phyloP scores from a whole-genome alignment of 2,797 vertebrate genomes.

The Paguma larvata region DNA sequence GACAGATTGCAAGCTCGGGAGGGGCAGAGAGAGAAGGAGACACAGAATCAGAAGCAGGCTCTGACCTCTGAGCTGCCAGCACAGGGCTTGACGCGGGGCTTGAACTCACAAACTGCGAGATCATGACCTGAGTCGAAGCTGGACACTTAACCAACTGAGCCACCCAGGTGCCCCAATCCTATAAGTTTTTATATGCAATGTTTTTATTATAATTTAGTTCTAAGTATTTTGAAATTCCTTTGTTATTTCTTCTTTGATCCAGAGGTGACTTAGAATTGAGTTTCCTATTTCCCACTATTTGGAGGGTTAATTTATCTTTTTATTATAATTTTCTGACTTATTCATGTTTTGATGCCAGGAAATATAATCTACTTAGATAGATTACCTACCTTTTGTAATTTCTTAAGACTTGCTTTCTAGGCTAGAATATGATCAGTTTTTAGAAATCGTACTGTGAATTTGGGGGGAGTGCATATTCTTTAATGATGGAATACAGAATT shows the following conservation, averaged over 20 bases:
- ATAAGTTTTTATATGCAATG: background rate
- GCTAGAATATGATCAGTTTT: background rate
- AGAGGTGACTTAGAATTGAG: background rate
- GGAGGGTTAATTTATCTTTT: background rate
- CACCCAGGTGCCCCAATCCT: background rate
- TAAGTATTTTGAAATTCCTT: background rate
- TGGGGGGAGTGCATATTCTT: background rate
- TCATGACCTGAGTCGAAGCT: too few relatives aligned
- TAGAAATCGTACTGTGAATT: background rate
- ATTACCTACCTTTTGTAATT: background rate
- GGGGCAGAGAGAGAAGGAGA: too few relatives aligned
- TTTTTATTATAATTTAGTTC: conserved; percentile 18
- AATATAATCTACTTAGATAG: background rate
- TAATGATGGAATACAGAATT: background rate
- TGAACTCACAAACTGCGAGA: too few relatives aligned
- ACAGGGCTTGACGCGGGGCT: too few relatives aligned
- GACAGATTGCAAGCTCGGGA: too few relatives aligned
- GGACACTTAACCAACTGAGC: too few relatives aligned
- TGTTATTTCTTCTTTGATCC: background rate
- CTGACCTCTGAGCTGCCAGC: too few relatives aligned
- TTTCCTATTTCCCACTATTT: background rate
- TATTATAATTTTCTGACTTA: background rate
- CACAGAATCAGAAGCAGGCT: too few relatives aligned
- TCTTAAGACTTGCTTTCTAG: background rate
- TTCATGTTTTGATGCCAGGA: background rate